Evolutionary conservation across 2,888 invertebrate genomes (phyloP).

Genomic region (Drosophila maculinotata): DNA sequence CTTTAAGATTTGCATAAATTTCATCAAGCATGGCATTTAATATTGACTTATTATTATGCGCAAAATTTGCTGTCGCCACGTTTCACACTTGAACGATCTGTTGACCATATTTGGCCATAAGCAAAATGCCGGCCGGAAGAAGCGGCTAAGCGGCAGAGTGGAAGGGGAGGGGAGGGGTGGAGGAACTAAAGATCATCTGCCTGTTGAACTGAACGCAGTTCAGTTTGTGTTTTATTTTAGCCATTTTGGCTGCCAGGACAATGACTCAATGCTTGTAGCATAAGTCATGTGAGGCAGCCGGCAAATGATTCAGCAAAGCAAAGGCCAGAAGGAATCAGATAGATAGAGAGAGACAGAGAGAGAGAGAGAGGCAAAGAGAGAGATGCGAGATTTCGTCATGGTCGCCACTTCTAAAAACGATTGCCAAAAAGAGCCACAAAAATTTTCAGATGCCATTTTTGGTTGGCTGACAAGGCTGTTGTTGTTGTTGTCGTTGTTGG

Average conservation of each 20-base stretch:
- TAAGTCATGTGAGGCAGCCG: constrained; percentile 33
- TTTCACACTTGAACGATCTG: constrained; percentile 46
- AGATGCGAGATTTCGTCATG: constrained; percentile 51
- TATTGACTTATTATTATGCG: constrained; percentile 57
- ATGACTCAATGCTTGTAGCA: constrained; percentile 57
- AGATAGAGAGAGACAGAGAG: not conserved
- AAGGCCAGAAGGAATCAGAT: not conserved
- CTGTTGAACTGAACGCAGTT: constrained; percentile 9
- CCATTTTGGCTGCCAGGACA: constrained; percentile 49
- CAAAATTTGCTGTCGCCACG: constrained; percentile 39
- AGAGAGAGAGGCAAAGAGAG: not conserved
- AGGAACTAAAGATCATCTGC: constrained; percentile 20
- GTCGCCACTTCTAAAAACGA: constrained; percentile 67
- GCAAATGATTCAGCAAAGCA: constrained; percentile 36
- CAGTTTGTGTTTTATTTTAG: not conserved
- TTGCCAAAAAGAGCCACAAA: constrained; percentile 68
- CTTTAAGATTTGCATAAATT: constrained; percentile 55
- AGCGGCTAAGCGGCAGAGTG: not conserved
- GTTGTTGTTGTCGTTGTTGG: constrained; percentile 28
- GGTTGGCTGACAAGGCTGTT: constrained; percentile 52
- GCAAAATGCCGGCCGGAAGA: constrained; percentile 50
- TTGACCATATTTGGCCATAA: constrained; percentile 60
- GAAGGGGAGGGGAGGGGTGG: constrained; percentile 38
- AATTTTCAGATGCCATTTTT: constrained; percentile 67
- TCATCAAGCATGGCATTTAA: constrained; percentile 38